Evolutionary conservation across 2,113 vertebrate genomes (phyloP).

Genomic region (Clinocottus analis): DNA sequence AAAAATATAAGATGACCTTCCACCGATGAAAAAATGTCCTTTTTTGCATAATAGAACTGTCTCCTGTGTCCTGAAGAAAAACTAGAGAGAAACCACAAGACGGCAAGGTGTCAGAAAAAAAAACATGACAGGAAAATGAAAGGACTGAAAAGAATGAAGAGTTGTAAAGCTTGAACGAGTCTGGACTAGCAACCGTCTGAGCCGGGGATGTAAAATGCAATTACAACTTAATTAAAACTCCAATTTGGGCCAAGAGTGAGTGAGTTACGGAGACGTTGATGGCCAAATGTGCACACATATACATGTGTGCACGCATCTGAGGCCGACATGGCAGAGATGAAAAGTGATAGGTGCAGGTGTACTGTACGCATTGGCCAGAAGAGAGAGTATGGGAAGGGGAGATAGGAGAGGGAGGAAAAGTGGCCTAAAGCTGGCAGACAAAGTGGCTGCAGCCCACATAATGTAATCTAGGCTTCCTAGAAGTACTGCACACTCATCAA

Average conservation of each 20-base stretch:
- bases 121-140: constrained; percentile 20
- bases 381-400: neutral
- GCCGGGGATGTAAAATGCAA: constrained; percentile 22
- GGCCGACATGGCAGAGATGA: neutral
- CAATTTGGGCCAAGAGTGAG: constrained; percentile 30
- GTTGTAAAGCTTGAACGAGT: constrained; percentile 6
- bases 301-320: neutral
- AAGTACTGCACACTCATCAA: constrained; percentile 69
- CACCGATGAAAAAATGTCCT: constrained; percentile 32
- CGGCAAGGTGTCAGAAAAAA: constrained; percentile 14
- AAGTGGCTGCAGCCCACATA: constrained; percentile 67
- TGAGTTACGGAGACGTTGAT: constrained; percentile 17
- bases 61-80: constrained; percentile 19
- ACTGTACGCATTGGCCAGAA: constrained; percentile 11
- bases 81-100: neutral
- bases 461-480: constrained; percentile 73
- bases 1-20: constrained; percentile 10
- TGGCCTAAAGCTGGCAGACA: constrained; percentile 56
- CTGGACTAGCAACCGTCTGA: constrained; percentile 12
- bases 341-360: constrained; percentile 15
- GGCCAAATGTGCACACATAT: constrained; percentile 3
- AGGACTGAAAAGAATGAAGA: neutral
- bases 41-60: constrained; percentile 9
- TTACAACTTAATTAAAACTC: constrained; percentile 60
- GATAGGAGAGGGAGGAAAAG: constrained; percentile 4